Evolutionary conservation across 1,140 invertebrate genomes (phyloP), one percentile per base, ranked within the genome.

Genomic region (Homalodisca vitripennis): DNA sequence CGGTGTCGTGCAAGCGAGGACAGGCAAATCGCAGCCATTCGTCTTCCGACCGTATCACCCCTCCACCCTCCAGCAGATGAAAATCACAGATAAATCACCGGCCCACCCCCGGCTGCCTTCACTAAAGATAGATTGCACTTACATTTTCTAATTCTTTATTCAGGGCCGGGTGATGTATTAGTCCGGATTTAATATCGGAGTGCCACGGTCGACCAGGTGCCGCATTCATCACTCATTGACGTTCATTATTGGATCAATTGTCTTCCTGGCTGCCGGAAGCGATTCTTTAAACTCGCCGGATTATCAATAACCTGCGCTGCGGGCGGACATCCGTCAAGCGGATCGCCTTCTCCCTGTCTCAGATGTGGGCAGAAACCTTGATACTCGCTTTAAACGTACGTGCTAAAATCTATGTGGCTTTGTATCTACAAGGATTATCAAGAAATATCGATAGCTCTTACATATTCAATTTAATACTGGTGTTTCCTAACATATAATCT

Each of bases 41-140:
- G 65, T 66, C 65, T 66, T 66, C n/a, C 30, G 41, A 26, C 22
- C 34, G 65, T 66, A 66, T 66, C 65, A 66, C 41, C 34, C 65
- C 41, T 46, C 26, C 22, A 20, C 47, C 63, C 63, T 65, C 51
- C 3, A 22, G 24, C 64, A 66, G 65, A 51, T 51, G 65, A 66
- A 66, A 66, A 66, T 66, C 65, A 66, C 65, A 51, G 65, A 66
- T 66, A 66, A 66, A 66, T 66, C 65, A 66, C 65, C 65, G 17
- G 34, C 65, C 65, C 65, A 24, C 22, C 22, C 65, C 65, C 34
- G 34, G 34, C 65, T 46, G n/a, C 22, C 22, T 48, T 51, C 65
- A 29, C 6, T 66, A 66, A 66, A 66, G 65, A 66, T 66, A 66
- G 65, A 66, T 66, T 66, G 65, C 65, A n/a, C 65, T 66, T 66